Evolutionary conservation across 2,113 vertebrate genomes (phyloP).

Genomic region (Pantherophis guttatus): DNA sequence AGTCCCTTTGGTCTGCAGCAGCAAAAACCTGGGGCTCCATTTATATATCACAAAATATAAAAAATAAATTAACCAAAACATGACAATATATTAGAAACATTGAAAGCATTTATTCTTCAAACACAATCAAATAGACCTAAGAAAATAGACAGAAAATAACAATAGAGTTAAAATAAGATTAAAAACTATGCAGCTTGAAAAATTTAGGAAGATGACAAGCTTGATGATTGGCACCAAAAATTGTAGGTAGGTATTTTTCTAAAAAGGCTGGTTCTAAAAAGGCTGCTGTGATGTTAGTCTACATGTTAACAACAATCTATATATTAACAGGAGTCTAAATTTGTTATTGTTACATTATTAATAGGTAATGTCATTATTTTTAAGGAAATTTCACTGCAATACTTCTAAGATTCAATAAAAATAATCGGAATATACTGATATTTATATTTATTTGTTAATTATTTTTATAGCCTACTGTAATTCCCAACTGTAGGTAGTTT

Average conservation of each 20-base stretch:
- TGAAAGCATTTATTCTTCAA: not conserved
- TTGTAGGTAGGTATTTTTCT: not conserved
- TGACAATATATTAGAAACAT: not conserved
- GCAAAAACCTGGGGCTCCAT: not conserved
- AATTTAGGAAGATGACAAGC: not conserved
- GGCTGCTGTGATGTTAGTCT: not conserved
- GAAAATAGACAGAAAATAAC: not conserved
- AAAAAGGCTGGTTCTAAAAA: not conserved
- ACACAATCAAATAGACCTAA: not conserved
- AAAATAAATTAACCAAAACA: not conserved
- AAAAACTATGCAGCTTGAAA: not conserved
- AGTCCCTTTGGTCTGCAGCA: not conserved
- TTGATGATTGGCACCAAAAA: not conserved
- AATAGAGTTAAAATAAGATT: not conserved
- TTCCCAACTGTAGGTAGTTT: not conserved
- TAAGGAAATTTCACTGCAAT: not conserved
- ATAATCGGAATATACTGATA: not conserved
- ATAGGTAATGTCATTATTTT: not conserved
- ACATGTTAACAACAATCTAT: not conserved
- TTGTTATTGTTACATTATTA: not conserved
- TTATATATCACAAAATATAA: not conserved
- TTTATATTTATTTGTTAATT: not conserved
- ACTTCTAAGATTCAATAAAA: not conserved
- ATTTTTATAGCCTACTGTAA: not conserved
- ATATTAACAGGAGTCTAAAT: not conserved